Base-by-base conservation (phyloP, 2,888 invertebrate species). In the Julus scandinavius region DNA sequence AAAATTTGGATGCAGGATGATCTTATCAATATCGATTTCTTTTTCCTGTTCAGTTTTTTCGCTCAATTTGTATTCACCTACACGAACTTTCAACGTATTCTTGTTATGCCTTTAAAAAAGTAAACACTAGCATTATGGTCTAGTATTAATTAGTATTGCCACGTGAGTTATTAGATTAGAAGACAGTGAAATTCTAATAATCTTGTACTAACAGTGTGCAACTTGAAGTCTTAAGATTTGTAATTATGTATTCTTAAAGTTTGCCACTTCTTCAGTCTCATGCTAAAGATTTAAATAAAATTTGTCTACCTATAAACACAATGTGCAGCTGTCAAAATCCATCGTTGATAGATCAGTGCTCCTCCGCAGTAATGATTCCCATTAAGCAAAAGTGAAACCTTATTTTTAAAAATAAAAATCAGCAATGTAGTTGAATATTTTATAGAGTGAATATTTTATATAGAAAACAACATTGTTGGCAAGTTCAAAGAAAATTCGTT, bases 1-100 rank as follows among this genome's bases (percentile, higher is more conserved):
- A 92, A 97, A 97, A 40, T 94, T 94, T 0, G 96, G 96, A 92
- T 97, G 97, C 0, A 96, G 93, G 86, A 95, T 92, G 45, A 96
- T 94, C 88, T 92, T 93, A 15, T 92, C 92, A 7, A 94, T 92
- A 38, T 91, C 90, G 89, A 93, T 91, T 92, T 94, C 91, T 92
- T 92, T 90, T 90, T 94, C 92, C 91, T 93, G 91, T 88, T 88
- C 54, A 1, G 87, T 50, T 17, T 45, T 17, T 80, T 89, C 88
- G 84, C 63, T 87, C 49, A 88, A 72, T 50, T 88, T 88, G 87
- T 88, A 58, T 49, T 87, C 88, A 4, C 88, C 88, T 29, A 88
- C 87, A n/a, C 88, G 88, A 29, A 88, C 80, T 41, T 88, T 88
- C 41, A 88, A 58, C 7, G 41, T 13, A 15, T 40, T 86, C 58